Conservation (phyloP, 2,113 vertebrate genomes). For the Gavialis gangeticus region DNA sequence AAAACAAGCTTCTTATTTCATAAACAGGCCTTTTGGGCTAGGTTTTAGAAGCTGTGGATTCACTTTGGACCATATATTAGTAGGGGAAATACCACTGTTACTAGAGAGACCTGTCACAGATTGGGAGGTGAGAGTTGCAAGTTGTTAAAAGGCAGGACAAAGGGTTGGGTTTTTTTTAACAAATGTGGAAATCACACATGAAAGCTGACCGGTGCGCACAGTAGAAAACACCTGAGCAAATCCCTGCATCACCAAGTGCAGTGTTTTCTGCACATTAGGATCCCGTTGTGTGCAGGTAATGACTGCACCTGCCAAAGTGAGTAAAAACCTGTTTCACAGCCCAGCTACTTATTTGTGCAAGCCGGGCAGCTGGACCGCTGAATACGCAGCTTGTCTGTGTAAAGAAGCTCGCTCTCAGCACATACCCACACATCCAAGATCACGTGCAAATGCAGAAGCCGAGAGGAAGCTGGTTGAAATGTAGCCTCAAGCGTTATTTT, state of each 20-base stretch:
- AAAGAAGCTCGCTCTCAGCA: not conserved
- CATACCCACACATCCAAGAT: not conserved
- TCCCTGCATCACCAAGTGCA: not conserved
- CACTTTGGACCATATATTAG: fast-evolving
- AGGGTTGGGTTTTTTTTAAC: not conserved
- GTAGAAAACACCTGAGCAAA: not conserved
- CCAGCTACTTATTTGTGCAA: not conserved
- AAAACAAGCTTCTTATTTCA: fast-evolving
- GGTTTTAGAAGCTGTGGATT: not conserved
- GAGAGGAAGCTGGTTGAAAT: not conserved
- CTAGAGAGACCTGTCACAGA: not conserved
- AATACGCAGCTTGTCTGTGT: not conserved
- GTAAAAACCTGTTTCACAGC: not conserved
- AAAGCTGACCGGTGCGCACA: too few relatives aligned
- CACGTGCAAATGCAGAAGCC: too few relatives aligned
- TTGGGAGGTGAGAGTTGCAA: not conserved
- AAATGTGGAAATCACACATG: not conserved
- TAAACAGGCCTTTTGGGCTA: not conserved
- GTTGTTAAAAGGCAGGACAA: not conserved
- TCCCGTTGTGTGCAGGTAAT: not conserved
- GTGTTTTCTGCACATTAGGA: not conserved
- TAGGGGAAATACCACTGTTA: not conserved
- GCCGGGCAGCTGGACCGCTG: not conserved
- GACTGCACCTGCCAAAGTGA: not conserved
- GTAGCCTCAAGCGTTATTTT: not conserved